phyloP scores from a whole-genome alignment of 1,140 invertebrate genomes.

The Proales similis region DNA sequence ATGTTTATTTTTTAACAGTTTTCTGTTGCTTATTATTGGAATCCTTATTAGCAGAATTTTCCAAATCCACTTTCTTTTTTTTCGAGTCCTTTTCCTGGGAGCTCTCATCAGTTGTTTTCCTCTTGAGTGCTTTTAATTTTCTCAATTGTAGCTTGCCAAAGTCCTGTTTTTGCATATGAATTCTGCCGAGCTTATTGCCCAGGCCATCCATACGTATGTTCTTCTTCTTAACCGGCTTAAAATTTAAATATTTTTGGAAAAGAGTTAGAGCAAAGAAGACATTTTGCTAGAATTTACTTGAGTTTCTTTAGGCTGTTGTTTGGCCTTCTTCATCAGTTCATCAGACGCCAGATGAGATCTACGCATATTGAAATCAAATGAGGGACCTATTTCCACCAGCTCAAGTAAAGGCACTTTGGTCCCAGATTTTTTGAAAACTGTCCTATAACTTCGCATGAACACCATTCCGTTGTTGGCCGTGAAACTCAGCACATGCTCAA shows the following conservation, averaged over 20 bases:
- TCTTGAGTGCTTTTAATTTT: slow-evolving; percentile 78
- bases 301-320: slow-evolving; percentile 71
- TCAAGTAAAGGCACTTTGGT: slow-evolving; percentile 76
- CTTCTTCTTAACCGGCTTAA: slow-evolving; percentile 72
- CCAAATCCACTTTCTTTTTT: background rate
- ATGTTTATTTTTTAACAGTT: no score
- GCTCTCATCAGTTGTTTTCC: slow-evolving; percentile 38
- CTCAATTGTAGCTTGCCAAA: slow-evolving; percentile 76
- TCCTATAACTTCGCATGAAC: slow-evolving; percentile 75
- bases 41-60: no score
- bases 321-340: slow-evolving; percentile 78
- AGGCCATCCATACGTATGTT: slow-evolving; percentile 78
- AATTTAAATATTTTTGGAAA: slow-evolving; percentile 39
- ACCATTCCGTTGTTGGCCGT: slow-evolving; percentile 72
- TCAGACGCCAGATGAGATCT: slow-evolving; percentile 79
- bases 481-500: slow-evolving; percentile 85
- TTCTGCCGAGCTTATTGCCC: slow-evolving; percentile 76
- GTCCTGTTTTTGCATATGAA: slow-evolving; percentile 85
- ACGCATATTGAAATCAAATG: slow-evolving; percentile 74
- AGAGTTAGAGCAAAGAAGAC: background rate
- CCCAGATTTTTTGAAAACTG: slow-evolving; percentile 67
- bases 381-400: slow-evolving; percentile 85
- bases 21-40: no score
- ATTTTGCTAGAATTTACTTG: slow-evolving; percentile 61
- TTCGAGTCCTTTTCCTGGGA: background rate